Conservation (phyloP, 2,113 vertebrate genomes). For the Sarotherodon lohbergeri region DNA sequence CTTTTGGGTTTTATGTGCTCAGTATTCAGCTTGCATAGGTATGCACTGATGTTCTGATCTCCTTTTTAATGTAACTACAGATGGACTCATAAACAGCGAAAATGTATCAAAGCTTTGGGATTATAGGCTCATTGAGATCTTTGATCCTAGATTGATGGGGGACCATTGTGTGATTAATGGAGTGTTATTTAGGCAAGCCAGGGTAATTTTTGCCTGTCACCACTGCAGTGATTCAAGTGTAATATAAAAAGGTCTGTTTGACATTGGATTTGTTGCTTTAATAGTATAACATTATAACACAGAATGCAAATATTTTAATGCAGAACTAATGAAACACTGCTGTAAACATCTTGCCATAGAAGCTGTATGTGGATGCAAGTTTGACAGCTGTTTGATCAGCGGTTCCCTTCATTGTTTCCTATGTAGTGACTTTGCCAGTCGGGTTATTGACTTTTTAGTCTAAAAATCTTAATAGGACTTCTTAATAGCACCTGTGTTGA, state of each 20-base stretch:
- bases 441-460: background rate
- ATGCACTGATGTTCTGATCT: background rate
- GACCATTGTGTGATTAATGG: slow-evolving; percentile 32
- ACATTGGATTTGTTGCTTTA: slow-evolving; percentile 14
- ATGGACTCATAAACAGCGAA: slow-evolving; percentile 4
- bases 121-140: slow-evolving; percentile 24
- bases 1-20: background rate
- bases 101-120: background rate
- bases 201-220: slow-evolving; percentile 39
- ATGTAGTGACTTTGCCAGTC: background rate
- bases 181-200: slow-evolving; percentile 1
- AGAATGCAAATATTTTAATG: background rate
- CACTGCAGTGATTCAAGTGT: slow-evolving; percentile 1
- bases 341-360: background rate
- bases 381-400: background rate
- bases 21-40: background rate
- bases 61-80: background rate
- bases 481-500: background rate
- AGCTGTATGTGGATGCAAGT: background rate
- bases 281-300: slow-evolving; percentile 17
- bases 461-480: background rate
- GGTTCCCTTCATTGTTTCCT: background rate
- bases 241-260: background rate
- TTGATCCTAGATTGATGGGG: slow-evolving; percentile 22
- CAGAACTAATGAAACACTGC: slow-evolving; percentile 19